phyloP scores from a whole-genome alignment of 2,113 vertebrate genomes.

The Bubo blakistoni region DNA sequence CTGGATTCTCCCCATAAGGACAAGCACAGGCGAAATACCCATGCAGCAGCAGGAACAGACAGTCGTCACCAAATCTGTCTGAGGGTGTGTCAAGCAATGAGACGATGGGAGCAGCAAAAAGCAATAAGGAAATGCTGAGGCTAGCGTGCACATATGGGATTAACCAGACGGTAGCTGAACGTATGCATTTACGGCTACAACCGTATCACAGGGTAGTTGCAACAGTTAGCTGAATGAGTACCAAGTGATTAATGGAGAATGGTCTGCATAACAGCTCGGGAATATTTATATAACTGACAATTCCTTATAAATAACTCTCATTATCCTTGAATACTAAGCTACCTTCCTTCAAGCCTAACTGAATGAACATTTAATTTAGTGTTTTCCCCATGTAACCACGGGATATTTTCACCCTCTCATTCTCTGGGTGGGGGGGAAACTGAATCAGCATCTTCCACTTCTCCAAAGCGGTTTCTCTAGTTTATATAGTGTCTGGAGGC shows the following conservation, averaged over 20 bases:
- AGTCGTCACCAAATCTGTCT: neutral
- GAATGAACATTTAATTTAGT: neutral
- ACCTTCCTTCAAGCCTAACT: conserved; percentile 20
- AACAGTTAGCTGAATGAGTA: neutral
- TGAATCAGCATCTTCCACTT: conserved; percentile 30
- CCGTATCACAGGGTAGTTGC: fast-evolving
- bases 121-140: neutral
- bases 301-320: conserved; percentile 10
- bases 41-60: neutral
- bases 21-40: neutral
- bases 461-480: neutral
- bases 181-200: neutral
- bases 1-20: neutral
- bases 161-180: neutral
- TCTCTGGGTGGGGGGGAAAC: neutral
- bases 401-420: neutral
- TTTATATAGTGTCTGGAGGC: conserved; percentile 4
- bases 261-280: neutral
- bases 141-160: neutral
- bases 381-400: conserved; percentile 2
- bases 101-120: conserved; percentile 28
- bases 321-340: neutral
- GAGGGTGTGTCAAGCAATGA: conserved; percentile 14
- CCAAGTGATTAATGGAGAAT: neutral
- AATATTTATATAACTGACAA: conserved; percentile 12